A percentile compares a stretch with the other conserved stretches of the same genome.
phyloP scores from a whole-genome alignment of 2,113 vertebrate genomes.

The Coregonus clupeaformis region DNA sequence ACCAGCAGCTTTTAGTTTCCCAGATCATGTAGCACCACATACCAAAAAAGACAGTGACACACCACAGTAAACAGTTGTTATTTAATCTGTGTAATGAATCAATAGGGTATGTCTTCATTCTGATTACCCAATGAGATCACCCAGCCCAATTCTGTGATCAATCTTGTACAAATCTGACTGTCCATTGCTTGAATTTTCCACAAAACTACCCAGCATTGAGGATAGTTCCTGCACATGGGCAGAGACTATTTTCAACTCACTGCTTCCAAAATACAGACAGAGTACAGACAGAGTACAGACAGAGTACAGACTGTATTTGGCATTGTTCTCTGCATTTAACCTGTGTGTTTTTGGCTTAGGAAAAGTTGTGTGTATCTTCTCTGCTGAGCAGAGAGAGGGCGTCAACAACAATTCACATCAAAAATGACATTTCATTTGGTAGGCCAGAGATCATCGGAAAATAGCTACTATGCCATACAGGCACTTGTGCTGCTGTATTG shows the following conservation, averaged over 20 bases:
- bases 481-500: conserved; percentile 18
- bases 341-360: conserved; percentile 28
- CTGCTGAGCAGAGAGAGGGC: conserved; percentile 69
- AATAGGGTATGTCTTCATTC: not conserved
- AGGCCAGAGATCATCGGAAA: conserved; percentile 11
- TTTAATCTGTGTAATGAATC: conserved; percentile 8
- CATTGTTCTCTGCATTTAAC: not conserved
- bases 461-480: not conserved
- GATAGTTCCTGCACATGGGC: not conserved
- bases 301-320: not conserved
- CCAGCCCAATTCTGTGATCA: not conserved
- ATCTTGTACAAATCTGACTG: not conserved
- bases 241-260: not conserved
- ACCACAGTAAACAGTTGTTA: not conserved
- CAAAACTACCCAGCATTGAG: not conserved
- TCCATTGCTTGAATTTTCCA: not conserved
- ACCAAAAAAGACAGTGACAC: conserved; percentile 3
- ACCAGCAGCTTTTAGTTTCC: not conserved
- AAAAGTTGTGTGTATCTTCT: conserved; percentile 29
- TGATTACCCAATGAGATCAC: not conserved
- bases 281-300: no score
- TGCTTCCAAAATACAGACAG: not conserved
- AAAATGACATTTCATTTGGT: conserved; percentile 21
- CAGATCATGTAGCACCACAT: conserved; percentile 3
- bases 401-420: not conserved